These are phyloP conservation scores for Pseudochromis fuscus DNA, from an alignment of 2,797 vertebrate genomes.

Conservation along the genomic window DNA sequence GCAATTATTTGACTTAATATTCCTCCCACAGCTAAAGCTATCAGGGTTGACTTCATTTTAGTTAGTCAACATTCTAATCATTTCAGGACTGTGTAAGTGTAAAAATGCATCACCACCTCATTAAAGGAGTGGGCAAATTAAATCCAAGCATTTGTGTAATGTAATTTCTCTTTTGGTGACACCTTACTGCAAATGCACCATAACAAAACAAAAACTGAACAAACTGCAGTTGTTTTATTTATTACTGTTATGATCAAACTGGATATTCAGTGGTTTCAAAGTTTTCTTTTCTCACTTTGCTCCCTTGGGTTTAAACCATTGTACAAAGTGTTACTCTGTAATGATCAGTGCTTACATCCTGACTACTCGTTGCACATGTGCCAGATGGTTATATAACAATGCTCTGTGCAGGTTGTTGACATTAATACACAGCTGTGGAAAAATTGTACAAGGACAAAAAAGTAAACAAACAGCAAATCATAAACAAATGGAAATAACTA, in stretches of 20 bases:
- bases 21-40: constrained; percentile 40
- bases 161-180: background rate
- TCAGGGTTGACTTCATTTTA: constrained; percentile 54
- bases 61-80: constrained; percentile 34
- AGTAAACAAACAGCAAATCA: background rate
- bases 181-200: background rate
- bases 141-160: background rate
- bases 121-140: constrained; percentile 18
- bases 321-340: constrained; percentile 12
- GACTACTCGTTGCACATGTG: constrained; percentile 15
- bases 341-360: constrained; percentile 3
- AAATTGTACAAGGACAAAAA: background rate
- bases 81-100: constrained; percentile 30
- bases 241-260: background rate
- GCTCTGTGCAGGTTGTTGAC: background rate
- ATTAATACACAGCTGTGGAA: constrained; percentile 7
- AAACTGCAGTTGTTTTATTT: background rate
- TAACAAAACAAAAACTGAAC: background rate
- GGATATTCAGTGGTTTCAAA: background rate
- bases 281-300: background rate
- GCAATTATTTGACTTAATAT: constrained; percentile 59
- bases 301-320: background rate
- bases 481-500: constrained; percentile 22
- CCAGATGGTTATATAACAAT: constrained; percentile 29
- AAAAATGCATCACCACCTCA: constrained; percentile 1